These are phyloP conservation scores for Herpailurus yagouaroundi DNA, from an alignment of 2,113 vertebrate species.

Conservation along the genomic window DNA sequence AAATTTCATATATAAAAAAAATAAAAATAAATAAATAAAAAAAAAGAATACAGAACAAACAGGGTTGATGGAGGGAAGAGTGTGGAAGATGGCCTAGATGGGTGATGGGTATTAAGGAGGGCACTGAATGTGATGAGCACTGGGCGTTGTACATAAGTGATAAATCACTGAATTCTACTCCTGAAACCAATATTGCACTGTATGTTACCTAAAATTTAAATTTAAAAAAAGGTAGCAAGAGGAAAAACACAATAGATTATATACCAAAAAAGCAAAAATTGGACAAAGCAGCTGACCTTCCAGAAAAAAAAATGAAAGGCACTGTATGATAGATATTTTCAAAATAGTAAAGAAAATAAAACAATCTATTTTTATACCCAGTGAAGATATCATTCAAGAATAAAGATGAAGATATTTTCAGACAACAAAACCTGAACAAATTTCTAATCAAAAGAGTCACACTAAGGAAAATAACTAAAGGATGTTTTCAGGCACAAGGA, in stretches of 20 bases:
- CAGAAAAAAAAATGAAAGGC: background rate
- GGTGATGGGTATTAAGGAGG: no score
- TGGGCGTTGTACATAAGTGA: no score
- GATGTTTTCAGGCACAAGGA: background rate
- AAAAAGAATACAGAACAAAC: no score
- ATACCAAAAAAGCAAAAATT: background rate
- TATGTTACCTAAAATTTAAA: no score
- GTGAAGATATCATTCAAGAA: background rate
- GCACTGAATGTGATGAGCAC: no score
- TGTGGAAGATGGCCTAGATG: no score
- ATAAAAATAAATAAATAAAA: no score
- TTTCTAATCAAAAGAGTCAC: background rate
- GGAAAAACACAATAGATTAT: background rate
- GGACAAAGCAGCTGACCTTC: background rate
- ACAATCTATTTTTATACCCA: constrained; percentile 4
- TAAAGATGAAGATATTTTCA: background rate
- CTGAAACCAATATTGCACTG: no score
- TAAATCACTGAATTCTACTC: no score
- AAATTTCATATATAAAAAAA: no score
- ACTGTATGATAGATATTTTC: background rate
- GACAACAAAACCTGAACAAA: background rate
- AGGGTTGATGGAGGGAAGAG: no score
- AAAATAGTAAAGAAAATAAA: background rate
- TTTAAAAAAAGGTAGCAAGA: background rate
- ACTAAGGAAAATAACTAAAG: background rate